phyloP scores from a whole-genome alignment of 1,140 invertebrate species.

The Antheraea pernyi region DNA sequence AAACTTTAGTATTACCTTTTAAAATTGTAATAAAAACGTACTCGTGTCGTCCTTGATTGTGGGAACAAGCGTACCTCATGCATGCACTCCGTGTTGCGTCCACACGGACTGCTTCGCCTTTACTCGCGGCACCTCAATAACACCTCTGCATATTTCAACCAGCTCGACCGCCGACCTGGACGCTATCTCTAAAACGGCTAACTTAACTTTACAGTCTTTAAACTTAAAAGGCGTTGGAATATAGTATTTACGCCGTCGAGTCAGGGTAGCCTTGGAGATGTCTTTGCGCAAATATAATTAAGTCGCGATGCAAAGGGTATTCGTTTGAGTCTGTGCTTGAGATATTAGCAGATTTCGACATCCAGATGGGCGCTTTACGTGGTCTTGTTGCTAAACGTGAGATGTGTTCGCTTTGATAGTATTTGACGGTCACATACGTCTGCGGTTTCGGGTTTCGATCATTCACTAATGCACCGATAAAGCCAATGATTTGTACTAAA shows the following conservation, averaged over 20 bases:
- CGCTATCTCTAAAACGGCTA: constrained; percentile 65
- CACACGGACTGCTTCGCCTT: constrained; percentile 67
- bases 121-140: constrained; percentile 69
- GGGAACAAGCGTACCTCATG: constrained; percentile 37
- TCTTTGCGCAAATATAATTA: constrained; percentile 20
- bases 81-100: constrained; percentile 45
- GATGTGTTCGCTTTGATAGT: constrained; percentile 69
- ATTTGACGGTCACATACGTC: constrained; percentile 40
- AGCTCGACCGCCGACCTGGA: constrained; percentile 61
- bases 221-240: constrained; percentile 18
- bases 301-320: constrained; percentile 50
- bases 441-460: constrained; percentile 7
- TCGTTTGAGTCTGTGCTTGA: constrained; percentile 57
- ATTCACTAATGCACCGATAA: too few relatives aligned
- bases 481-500: too few relatives aligned
- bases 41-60: constrained; percentile 19
- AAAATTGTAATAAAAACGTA: too few relatives aligned
- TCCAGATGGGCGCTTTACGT: constrained; percentile 64
- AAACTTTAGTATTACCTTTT: too few relatives aligned
- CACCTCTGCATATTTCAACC: constrained; percentile 72
- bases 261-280: not conserved
- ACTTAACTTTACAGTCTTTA: constrained; percentile 23
- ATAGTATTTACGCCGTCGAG: constrained; percentile 23
- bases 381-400: constrained; percentile 44
- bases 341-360: constrained; percentile 66